Percentiles rank a stretch among this genome's conserved stretches.
These are phyloP conservation scores for Discoglossus pictus DNA, from an alignment of 2,797 vertebrate species.

Conservation along the genomic window DNA sequence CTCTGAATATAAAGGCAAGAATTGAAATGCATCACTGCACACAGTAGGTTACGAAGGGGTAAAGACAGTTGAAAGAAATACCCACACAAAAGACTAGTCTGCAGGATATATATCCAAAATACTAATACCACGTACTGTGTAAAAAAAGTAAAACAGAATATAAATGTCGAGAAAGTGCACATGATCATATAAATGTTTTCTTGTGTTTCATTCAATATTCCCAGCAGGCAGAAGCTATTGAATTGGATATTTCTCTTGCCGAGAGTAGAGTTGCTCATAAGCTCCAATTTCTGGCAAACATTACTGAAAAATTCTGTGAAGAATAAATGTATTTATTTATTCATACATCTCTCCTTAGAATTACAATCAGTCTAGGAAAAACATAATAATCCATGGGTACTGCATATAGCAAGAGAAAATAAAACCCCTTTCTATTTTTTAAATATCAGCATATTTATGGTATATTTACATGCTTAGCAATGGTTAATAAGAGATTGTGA, in stretches of 20 bases:
- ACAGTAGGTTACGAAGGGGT: constrained; percentile 42
- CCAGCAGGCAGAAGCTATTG: constrained; percentile 38
- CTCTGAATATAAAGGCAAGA: constrained; percentile 24
- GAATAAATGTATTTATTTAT: constrained; percentile 21
- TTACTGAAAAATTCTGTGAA: background rate
- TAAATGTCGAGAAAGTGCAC: constrained; percentile 20
- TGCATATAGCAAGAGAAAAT: constrained; percentile 1
- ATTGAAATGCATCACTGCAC: constrained; percentile 45
- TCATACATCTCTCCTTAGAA: constrained; percentile 19
- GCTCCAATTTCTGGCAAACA: constrained; percentile 12
- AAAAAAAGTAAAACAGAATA: constrained; percentile 24
- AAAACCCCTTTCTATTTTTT: constrained; percentile 1
- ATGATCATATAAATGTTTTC: constrained; percentile 37
- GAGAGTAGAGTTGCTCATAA: constrained; percentile 19
- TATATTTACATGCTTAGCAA: constrained; percentile 6
- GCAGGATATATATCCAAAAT: constrained; percentile 31
- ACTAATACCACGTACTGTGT: constrained; percentile 33
- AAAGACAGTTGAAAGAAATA: constrained; percentile 46
- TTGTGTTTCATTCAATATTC: constrained; percentile 40
- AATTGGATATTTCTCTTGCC: constrained; percentile 25
- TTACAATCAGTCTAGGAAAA: constrained; percentile 11
- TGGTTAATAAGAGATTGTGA: constrained; percentile 1
- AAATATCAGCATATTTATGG: constrained; percentile 9
- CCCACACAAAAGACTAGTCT: constrained; percentile 43
- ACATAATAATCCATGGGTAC: constrained; percentile 20